Base-by-base conservation (phyloP, 2,113 vertebrate genomes). In the Cyanoramphus novaezelandiae region DNA sequence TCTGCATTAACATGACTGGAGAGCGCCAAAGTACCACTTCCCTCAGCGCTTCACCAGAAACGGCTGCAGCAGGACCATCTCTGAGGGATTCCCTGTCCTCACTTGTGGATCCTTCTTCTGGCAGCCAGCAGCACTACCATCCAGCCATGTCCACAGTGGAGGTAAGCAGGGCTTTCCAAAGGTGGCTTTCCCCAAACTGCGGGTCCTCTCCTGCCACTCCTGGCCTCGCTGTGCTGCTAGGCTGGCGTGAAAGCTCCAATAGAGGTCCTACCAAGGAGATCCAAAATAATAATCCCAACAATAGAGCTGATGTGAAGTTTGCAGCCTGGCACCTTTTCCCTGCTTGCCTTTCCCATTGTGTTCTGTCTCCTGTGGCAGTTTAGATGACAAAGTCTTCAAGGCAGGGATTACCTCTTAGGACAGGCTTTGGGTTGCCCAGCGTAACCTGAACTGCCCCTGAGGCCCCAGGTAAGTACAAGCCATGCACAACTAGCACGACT, bases 1-100 rank as follows among this genome's bases (percentile, higher is more conserved):
- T 44, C 71, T 23, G 55, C 19, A 4, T 9, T 9, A 19, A 52
- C 4, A 2, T 0, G 0, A 9, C 23, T 1, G 3, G 19, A 44
- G 62, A 55, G 33, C 0, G 7, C 11, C 4, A 29, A 28, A 49
- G 75, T 7, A 17, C 33, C 0, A 1, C 69, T 86, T 31, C 44
- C 50, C n/a, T 28, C 16, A 4, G 39, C 0, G 0, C 19, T 72
- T 57, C 41, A 13, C 15, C 27, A 39, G 50, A 27, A 75, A 17
- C 0, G 4, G 27, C 79, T 6, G 4, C 55, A 46, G 67, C 47
- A 59, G 31, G 33, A 46, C 27, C 41, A 23, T 50, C 35, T 60
- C 90, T 24, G 4, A 53, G 23, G 21, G 20, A 4, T n/a, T 82
- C 18, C 14, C 11, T 2, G 2, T 55, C n/a, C 24, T 70, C 76